Evolutionary conservation across 35 echinoderm and acorn worm genomes (phyloP).

Genomic region (Ophioderma brevispina): DNA sequence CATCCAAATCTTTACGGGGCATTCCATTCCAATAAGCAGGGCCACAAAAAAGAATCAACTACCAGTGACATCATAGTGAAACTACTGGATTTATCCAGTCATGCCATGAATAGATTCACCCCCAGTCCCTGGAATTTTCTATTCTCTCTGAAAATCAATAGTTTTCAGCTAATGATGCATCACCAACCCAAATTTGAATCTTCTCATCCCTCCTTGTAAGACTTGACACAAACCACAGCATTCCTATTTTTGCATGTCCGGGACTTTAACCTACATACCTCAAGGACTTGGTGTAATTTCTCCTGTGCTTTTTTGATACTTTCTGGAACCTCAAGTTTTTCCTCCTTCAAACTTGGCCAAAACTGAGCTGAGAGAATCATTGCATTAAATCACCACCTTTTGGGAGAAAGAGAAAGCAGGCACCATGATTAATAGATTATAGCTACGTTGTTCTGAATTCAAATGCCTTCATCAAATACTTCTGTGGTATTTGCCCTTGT

Average conservation of each 20-base stretch:
- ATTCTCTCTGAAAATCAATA: too few relatives aligned
- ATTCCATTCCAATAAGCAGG: too few relatives aligned
- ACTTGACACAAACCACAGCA: too few relatives aligned
- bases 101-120: neutral
- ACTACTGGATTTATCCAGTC: neutral
- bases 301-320: constrained; percentile 60
- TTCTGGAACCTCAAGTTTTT: constrained; percentile 73
- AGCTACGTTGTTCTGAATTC: too few relatives aligned
- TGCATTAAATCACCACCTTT: constrained; percentile 56
- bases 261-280: constrained; percentile 16
- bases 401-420: neutral
- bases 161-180: neutral
- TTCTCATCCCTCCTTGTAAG: too few relatives aligned
- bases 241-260: neutral
- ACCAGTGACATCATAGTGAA: too few relatives aligned
- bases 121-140: too few relatives aligned
- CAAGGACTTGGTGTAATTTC: constrained; percentile 74
- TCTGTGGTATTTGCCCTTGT: too few relatives aligned
- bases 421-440: too few relatives aligned
- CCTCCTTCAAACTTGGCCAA: constrained; percentile 85
- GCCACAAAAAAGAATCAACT: too few relatives aligned
- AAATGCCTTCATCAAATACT: too few relatives aligned
- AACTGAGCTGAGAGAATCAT: constrained; percentile 92
- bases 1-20: too few relatives aligned
- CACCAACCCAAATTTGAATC: neutral